Percentiles rank a stretch among this genome's conserved stretches.
These are phyloP conservation scores for Gracilinanus agilis DNA, from an alignment of 2,113 vertebrate genomes.

Conservation along the genomic window DNA sequence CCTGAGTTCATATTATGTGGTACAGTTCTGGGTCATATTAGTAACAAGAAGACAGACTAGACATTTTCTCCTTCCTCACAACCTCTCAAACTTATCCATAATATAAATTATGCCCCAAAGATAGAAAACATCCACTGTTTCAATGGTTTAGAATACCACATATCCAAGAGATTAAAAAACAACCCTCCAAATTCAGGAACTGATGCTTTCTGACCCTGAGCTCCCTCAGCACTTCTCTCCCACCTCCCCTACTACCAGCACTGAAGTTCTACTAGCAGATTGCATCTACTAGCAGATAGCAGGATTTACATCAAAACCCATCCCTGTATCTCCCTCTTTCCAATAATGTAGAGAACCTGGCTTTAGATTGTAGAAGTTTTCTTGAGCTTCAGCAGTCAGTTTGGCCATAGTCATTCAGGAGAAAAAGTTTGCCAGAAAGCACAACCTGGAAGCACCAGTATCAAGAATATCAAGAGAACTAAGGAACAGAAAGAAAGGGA, in stretches of 20 bases:
- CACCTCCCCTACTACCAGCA: neutral
- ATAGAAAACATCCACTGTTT: neutral
- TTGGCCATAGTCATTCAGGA: neutral
- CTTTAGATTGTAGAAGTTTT: neutral
- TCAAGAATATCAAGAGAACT: neutral
- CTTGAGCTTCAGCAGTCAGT: neutral
- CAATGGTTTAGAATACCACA: neutral
- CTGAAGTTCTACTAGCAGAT: neutral
- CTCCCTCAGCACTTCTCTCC: neutral
- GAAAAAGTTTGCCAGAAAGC: neutral
- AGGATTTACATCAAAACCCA: neutral
- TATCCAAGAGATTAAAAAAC: neutral
- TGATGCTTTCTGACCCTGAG: neutral
- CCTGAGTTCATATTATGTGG: neutral
- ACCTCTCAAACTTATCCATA: neutral
- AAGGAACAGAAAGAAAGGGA: neutral
- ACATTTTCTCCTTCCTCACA: neutral
- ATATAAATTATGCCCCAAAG: neutral
- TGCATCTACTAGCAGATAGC: neutral
- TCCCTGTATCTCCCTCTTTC: neutral
- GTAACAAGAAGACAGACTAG: neutral
- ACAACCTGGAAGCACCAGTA: neutral
- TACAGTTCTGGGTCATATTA: neutral
- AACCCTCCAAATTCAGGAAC: neutral
- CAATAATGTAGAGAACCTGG: neutral